phyloP scores from a whole-genome alignment of 2,888 invertebrate genomes.

The Stenodera caucasica region DNA sequence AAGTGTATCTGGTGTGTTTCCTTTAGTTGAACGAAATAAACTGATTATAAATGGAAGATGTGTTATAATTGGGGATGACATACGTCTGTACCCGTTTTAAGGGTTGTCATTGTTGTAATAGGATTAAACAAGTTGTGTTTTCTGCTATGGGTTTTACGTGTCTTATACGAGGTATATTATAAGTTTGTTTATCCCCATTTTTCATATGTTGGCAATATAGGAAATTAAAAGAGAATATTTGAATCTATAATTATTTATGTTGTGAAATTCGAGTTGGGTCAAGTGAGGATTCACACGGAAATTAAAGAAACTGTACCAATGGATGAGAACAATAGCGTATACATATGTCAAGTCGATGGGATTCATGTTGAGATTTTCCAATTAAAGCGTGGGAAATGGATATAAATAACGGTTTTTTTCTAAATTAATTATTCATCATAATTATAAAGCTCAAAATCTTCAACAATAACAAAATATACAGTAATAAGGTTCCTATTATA shows the following conservation, averaged over 20 bases:
- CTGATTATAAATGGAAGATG: constrained; percentile 6
- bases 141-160: constrained; percentile 48
- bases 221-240: too few species aligned
- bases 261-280: not conserved
- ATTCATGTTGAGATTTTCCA: not conserved
- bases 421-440: too few species aligned
- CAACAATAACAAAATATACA: too few species aligned
- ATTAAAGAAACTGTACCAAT: constrained; percentile 1
- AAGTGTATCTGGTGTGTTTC: constrained; percentile 3
- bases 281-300: constrained; percentile 10
- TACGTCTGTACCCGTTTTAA: constrained; percentile 31
- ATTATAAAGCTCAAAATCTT: too few species aligned
- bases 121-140: constrained; percentile 43
- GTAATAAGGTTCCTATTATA: too few species aligned
- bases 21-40: not conserved
- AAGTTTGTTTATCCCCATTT: not conserved
- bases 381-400: constrained; percentile 5
- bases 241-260: not conserved
- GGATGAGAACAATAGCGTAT: constrained; percentile 8
- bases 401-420: not conserved
- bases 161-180: constrained; percentile 42
- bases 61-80: constrained; percentile 36
- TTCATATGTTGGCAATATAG: too few species aligned
- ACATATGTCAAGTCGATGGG: not conserved
- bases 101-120: constrained; percentile 42